These are phyloP conservation scores for Orthonychiurus folsomi DNA, from an alignment of 2,888 invertebrate genomes.

Conservation along the genomic window DNA sequence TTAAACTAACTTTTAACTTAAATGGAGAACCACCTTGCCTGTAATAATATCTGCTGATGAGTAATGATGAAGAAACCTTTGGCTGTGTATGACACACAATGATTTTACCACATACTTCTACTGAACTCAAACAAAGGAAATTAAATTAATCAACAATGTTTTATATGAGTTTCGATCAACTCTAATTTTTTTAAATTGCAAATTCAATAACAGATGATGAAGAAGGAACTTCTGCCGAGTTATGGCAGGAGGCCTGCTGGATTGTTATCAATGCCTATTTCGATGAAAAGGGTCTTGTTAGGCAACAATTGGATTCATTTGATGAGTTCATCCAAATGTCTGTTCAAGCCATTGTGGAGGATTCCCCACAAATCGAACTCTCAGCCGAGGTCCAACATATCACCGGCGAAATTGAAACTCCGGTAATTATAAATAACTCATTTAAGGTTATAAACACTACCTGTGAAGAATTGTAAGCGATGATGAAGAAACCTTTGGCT, in stretches of 20 bases:
- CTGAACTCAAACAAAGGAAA: too few relatives aligned
- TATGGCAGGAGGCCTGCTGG: slow-evolving; percentile 99
- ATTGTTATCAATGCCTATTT: slow-evolving; percentile 99
- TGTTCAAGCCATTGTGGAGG: slow-evolving; percentile 97
- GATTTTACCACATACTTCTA: too few relatives aligned
- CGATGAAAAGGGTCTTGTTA: slow-evolving; percentile 97
- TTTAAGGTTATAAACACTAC: not conserved
- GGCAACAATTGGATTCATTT: slow-evolving; percentile 97
- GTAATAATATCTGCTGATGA: too few relatives aligned
- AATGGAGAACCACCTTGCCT: too few relatives aligned
- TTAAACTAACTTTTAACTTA: too few relatives aligned
- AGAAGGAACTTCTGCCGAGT: slow-evolving; percentile 92
- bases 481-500: too few relatives aligned
- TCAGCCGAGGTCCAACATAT: slow-evolving; percentile 95
- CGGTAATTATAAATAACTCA: slow-evolving; percentile 47
- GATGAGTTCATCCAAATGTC: slow-evolving; percentile 99
- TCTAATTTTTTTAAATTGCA: too few relatives aligned
- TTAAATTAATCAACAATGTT: too few relatives aligned
- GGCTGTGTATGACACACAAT: too few relatives aligned
- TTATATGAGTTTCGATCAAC: too few relatives aligned
- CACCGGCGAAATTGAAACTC: slow-evolving; percentile 81
- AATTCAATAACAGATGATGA: too few relatives aligned
- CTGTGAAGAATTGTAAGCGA: not conserved
- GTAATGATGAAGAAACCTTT: too few relatives aligned
- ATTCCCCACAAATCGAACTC: slow-evolving; percentile 94